These are phyloP conservation scores for Diachrysia chrysitis DNA, from an alignment of 2,888 invertebrate genomes.

Conservation along the genomic window DNA sequence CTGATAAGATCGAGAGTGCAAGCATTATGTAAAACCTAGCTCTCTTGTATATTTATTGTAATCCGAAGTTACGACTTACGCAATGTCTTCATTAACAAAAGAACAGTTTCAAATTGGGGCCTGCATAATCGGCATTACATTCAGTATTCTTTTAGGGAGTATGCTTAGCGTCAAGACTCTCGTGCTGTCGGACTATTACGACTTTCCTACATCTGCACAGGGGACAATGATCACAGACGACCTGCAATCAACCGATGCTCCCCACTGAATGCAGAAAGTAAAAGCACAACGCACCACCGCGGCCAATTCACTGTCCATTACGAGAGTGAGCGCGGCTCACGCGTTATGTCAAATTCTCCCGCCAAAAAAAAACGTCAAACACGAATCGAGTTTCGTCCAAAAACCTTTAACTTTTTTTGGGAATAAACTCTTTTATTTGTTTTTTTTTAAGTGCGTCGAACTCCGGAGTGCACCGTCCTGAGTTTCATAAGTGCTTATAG, in stretches of 20 bases:
- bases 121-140: conserved; percentile 20
- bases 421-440: conserved; percentile 59
- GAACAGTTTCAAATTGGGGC: too few relatives aligned
- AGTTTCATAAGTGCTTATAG: conserved; percentile 79
- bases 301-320: conserved; percentile 79
- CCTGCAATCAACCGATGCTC: conserved; percentile 64
- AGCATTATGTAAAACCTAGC: too few relatives aligned
- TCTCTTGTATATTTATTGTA: too few relatives aligned
- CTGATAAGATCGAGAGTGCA: too few relatives aligned
- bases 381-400: conserved; percentile 55
- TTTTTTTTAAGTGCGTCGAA: conserved; percentile 75
- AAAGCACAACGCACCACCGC: conserved; percentile 78
- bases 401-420: conserved; percentile 61
- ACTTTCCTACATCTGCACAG: conserved; percentile 62
- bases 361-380: conserved; percentile 72
- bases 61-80: too few relatives aligned
- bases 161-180: conserved; percentile 47
- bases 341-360: conserved; percentile 74
- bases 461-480: conserved; percentile 79
- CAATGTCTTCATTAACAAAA: too few relatives aligned
- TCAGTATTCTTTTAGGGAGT: conserved; percentile 51
- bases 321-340: conserved; percentile 83
- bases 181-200: conserved; percentile 43
- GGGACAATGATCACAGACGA: conserved; percentile 64
- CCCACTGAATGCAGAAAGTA: conserved; percentile 87